phyloP scores from a whole-genome alignment of 2,797 vertebrate species.

The Peromyscus nudipes region DNA sequence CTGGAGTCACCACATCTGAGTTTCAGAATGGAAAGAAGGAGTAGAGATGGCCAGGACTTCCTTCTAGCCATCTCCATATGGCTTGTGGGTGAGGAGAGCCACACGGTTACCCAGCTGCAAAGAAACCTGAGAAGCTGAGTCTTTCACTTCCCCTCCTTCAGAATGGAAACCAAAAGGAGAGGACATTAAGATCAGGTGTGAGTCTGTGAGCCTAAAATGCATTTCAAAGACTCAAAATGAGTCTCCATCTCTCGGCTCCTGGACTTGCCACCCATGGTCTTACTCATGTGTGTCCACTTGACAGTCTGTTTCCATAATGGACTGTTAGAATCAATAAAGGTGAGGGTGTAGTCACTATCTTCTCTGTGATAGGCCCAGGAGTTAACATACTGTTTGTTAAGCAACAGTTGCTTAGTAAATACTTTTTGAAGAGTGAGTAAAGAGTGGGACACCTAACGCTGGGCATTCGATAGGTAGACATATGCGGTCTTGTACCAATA shows the following conservation, averaged over 20 bases:
- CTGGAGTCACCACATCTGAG: background rate
- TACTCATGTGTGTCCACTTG: background rate
- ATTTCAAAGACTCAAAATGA: background rate
- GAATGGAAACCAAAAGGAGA: background rate
- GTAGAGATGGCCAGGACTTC: background rate
- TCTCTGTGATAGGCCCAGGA: background rate
- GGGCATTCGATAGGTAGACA: too few species aligned
- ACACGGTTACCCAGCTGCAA: background rate
- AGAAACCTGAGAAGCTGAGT: background rate
- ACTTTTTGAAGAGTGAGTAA: background rate
- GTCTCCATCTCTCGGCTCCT: background rate
- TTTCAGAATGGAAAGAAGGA: background rate
- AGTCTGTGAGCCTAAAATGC: background rate
- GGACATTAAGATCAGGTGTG: background rate
- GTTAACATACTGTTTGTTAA: background rate
- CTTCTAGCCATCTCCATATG: background rate
- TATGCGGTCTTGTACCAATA: background rate
- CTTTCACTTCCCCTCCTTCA: background rate
- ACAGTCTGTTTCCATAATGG: background rate
- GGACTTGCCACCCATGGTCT: background rate
- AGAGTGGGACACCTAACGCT: background rate
- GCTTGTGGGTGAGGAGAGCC: background rate
- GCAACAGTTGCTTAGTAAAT: background rate
- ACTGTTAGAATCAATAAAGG: background rate
- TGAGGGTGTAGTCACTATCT: background rate